Conservation (phyloP, 2,888 invertebrate genomes). For the Eilema sororculum region DNA sequence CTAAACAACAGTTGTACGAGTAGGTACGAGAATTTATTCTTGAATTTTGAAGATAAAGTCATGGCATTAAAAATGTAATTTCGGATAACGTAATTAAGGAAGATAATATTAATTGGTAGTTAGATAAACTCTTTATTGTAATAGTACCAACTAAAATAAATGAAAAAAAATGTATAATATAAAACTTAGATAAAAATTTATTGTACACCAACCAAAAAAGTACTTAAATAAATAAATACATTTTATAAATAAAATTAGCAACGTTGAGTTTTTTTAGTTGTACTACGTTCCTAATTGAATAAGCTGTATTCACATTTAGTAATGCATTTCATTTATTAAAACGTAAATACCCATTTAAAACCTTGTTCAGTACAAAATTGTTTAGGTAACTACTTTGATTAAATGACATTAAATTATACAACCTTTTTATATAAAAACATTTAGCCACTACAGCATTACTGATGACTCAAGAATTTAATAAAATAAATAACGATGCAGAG, state of each 20-base stretch:
- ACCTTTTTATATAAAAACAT: not conserved
- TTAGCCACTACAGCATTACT: not conserved
- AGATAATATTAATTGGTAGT: not conserved
- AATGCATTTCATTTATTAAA: not conserved
- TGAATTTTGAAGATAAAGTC: not conserved
- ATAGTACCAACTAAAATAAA: not conserved
- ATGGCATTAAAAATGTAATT: not conserved
- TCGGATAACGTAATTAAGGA: not conserved
- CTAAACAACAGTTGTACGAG: not conserved
- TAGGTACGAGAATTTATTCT: not conserved
- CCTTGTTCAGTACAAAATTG: not conserved
- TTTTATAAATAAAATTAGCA: not conserved
- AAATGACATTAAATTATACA: not conserved
- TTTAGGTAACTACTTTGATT: not conserved
- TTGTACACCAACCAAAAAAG: not conserved
- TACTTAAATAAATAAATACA: not conserved
- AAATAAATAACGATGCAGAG: not conserved
- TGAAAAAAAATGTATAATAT: not conserved
- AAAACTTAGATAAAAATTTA: not conserved
- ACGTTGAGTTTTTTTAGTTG: not conserved
- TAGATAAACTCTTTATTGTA: slow-evolving; percentile 4
- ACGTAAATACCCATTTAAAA: not conserved
- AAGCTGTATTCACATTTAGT: not conserved
- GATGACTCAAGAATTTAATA: not conserved
- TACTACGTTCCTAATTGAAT: not conserved